Evolutionary conservation across 2,888 invertebrate species (phyloP).

Genomic region (Lithophane semibrunnea): DNA sequence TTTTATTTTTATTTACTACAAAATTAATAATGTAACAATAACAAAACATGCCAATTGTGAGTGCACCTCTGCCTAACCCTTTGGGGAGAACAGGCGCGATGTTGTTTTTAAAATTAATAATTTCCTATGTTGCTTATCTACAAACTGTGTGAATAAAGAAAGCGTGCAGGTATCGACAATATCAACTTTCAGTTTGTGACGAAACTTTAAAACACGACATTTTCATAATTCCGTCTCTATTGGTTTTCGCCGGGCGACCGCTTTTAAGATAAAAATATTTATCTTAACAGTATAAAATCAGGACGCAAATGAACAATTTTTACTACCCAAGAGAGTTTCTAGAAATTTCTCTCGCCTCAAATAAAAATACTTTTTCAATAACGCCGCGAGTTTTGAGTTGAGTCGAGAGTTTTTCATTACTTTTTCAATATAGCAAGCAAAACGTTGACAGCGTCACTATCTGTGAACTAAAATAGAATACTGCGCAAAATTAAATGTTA

Average conservation of each 20-base stretch:
- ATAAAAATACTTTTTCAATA: constrained; percentile 85
- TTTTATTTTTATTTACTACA: neutral
- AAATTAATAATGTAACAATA: neutral
- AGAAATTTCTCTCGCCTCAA: constrained; percentile 69
- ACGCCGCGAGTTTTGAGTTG: constrained; percentile 73
- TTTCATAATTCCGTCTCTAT: constrained; percentile 26
- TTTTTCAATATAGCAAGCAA: constrained; percentile 78
- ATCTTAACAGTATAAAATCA: constrained; percentile 26
- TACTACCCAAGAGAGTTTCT: constrained; percentile 62
- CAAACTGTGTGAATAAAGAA: neutral
- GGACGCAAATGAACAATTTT: constrained; percentile 53
- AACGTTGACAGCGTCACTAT: constrained; percentile 66
- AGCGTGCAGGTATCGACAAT: neutral
- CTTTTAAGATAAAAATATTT: constrained; percentile 40
- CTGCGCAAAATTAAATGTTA: constrained; percentile 59
- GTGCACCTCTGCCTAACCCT: neutral
- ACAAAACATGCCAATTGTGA: neutral
- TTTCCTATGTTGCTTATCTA: neutral
- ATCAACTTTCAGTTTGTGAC: neutral
- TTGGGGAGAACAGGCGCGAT: too few species aligned
- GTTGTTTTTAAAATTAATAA: neutral
- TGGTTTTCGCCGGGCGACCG: neutral
- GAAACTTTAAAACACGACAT: constrained; percentile 24
- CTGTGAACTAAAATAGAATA: constrained; percentile 62
- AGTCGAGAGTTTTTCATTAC: constrained; percentile 79